Evolutionary conservation across 2,888 invertebrate genomes (phyloP), one percentile per base, ranked within the genome.

Genomic region (Rhamnusium bicolor): DNA sequence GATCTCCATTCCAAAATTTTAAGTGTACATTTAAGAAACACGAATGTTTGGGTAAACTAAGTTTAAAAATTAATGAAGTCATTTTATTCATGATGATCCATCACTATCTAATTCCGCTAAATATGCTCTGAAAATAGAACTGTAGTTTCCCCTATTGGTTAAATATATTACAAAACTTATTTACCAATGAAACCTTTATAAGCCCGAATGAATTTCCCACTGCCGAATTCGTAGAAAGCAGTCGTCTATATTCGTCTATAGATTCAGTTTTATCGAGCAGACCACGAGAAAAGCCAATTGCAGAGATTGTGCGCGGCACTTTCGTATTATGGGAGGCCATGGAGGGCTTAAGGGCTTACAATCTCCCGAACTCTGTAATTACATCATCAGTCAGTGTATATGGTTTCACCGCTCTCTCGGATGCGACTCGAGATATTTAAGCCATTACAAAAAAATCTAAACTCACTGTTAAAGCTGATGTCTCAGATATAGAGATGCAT

Each of bases 361-460:
- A 27, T 71, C 51, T 65, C 65, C 60, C 51, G 66, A 71, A 71
- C 71, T 66, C 65, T 21, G 73, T 69, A 73, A 73, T 73, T 73
- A 73, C 73, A 73, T 73, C 73, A 73, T 73, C 73, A 69, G 73
- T 73, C 69, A 73, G 73, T 67, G 65, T 69, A 58, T 74, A 56
- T 63, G 71, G 67, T 62, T 61, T 68, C 62, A 40, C 63, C 56
- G 56, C 62, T 27, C 49, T 27, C 63, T 14, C 7, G 47, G 27
- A 49, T 10, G 27, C 61, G 21, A 19, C 47, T 6, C 8, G 29
- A 58, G 32, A 32, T 58, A 58, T 58, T 58, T 10, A 18, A 19
- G 24, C 32, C 58, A 19, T 16, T 32, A 14, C 54, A 32, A n/a
- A 18, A 56, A 24, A 56, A 32, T 32, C 10, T 32, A 10, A 32